Percentiles rank a stretch among this genome's conserved stretches.
Evolutionary conservation across 2,797 vertebrate species (phyloP).

Genomic region (Pristis pectinata): DNA sequence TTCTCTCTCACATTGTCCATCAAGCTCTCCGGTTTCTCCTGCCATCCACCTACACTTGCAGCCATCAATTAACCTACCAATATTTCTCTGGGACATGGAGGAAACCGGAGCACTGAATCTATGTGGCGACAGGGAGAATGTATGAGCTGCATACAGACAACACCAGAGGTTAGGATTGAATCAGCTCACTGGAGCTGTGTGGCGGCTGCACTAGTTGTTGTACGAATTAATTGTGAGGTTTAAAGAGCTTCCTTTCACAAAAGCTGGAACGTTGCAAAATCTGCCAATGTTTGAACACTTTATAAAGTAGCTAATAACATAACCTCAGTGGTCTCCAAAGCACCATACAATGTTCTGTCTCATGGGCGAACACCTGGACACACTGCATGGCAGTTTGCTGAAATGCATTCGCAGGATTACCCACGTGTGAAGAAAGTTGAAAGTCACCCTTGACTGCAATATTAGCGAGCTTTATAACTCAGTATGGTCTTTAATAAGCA

Average conservation of each 20-base stretch:
- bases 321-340: background rate
- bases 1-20: too few species aligned
- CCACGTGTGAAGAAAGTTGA: background rate
- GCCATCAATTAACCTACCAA: too few species aligned
- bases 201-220: too few species aligned
- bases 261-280: background rate
- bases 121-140: too few species aligned
- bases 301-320: background rate
- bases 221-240: background rate
- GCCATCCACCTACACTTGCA: too few species aligned
- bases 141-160: too few species aligned
- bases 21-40: too few species aligned
- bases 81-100: too few species aligned
- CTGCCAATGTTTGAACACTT: background rate
- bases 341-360: too few species aligned
- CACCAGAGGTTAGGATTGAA: too few species aligned
- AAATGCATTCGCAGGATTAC: background rate
- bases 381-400: background rate
- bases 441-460: background rate
- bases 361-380: background rate
- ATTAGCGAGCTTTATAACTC: background rate
- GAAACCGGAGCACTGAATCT: too few species aligned
- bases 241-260: background rate
- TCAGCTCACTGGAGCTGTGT: too few species aligned
- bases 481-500: background rate